Conservation (phyloP, 2,888 invertebrate species). For the Aspidiotus destructor region DNA sequence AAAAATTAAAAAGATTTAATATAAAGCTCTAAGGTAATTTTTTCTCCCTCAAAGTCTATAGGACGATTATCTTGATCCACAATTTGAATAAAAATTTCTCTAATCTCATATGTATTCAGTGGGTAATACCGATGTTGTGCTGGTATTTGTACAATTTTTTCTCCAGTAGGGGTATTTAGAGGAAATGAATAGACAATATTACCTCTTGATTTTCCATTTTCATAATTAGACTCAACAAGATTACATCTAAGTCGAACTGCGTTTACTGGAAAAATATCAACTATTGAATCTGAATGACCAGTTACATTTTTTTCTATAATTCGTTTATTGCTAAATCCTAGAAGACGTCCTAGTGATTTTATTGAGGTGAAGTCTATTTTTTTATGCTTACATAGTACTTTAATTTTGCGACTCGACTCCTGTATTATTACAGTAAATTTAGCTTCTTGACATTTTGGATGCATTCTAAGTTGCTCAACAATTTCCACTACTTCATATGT, state of each 20-base stretch:
- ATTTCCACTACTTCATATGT: slow-evolving; percentile 25
- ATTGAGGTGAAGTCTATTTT: slow-evolving; percentile 19
- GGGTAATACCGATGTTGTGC: slow-evolving; percentile 21
- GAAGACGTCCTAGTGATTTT: slow-evolving; percentile 19
- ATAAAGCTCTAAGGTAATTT: slow-evolving; percentile 13
- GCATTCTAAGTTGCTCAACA: slow-evolving; percentile 20
- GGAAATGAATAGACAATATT: slow-evolving; percentile 14
- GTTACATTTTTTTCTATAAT: slow-evolving; percentile 9
- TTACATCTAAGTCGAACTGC: slow-evolving; percentile 20
- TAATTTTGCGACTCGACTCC: slow-evolving; percentile 19
- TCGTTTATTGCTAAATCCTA: slow-evolving; percentile 17
- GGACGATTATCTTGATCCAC: slow-evolving; percentile 24
- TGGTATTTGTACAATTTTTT: slow-evolving; percentile 16
- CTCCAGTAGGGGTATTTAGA: slow-evolving; percentile 3
- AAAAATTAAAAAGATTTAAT: slow-evolving; percentile 15
- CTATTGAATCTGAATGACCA: slow-evolving; percentile 8
- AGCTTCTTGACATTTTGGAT: slow-evolving; percentile 16
- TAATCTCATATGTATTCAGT: slow-evolving; percentile 17
- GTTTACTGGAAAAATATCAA: slow-evolving; percentile 15
- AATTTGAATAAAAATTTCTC: slow-evolving; percentile 9
- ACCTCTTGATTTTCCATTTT: slow-evolving; percentile 2
- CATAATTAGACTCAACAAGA: slow-evolving; percentile 20
- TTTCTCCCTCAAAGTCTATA: slow-evolving; percentile 23
- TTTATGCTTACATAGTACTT: slow-evolving; percentile 24
- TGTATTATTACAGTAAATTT: slow-evolving; percentile 24